phyloP scores from a whole-genome alignment of 2,888 invertebrate genomes.

The Lasioglossum figueresi region DNA sequence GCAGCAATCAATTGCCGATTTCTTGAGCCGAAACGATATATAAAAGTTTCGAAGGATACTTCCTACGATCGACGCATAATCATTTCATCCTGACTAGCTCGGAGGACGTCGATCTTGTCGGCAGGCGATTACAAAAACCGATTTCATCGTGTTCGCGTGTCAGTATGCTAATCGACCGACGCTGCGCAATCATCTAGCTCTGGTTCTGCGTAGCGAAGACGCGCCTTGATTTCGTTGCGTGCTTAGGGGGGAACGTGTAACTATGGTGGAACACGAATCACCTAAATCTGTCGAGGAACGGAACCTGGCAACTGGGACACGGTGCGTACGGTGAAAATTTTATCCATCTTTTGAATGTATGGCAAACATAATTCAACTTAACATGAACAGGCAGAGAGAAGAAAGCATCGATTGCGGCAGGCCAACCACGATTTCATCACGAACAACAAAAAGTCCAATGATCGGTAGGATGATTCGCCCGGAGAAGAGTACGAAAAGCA shows the following conservation, averaged over 20 bases:
- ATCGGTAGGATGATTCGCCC: neutral
- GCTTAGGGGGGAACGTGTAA: neutral
- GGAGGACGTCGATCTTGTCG: conserved; percentile 13
- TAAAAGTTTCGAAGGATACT: neutral
- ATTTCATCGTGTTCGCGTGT: conserved; percentile 18
- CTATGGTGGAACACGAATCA: neutral
- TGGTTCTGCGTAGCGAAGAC: neutral
- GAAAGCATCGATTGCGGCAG: neutral
- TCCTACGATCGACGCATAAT: conserved; percentile 14
- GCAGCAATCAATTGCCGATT: neutral
- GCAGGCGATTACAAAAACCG: conserved; percentile 9
- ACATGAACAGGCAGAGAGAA: neutral
- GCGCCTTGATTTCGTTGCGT: conserved; percentile 12
- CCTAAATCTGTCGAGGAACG: neutral
- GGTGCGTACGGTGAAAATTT: neutral
- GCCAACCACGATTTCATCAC: neutral
- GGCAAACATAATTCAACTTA: neutral
- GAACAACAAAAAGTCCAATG: neutral
- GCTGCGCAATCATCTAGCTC: conserved; percentile 4
- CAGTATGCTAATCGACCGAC: conserved; percentile 9
- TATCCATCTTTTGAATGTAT: neutral
- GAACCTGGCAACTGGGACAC: neutral
- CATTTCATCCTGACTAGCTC: neutral
- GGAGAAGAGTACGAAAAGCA: neutral
- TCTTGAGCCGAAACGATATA: no score